Percentiles rank a stretch among this genome's conserved stretches.
These are phyloP conservation scores for Cavia porcellus DNA, from an alignment of 2,113 vertebrate species.

Conservation along the genomic window DNA sequence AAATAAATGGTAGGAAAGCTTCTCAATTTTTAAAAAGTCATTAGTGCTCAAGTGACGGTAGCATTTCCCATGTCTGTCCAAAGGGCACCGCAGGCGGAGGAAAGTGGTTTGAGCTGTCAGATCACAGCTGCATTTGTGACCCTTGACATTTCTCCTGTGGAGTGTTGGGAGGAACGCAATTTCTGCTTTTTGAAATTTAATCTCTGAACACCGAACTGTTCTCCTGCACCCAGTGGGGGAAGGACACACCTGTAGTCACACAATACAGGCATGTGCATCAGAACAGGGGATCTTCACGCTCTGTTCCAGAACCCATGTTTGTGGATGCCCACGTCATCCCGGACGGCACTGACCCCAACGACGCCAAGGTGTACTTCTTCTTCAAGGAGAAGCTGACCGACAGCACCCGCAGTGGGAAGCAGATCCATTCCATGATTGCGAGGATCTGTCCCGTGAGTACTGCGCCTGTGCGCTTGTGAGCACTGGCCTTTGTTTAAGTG, in stretches of 20 bases:
- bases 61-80: constrained; percentile 27
- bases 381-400: constrained; percentile 96
- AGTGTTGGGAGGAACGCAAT: not conserved
- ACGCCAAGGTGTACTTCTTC: constrained; percentile 98
- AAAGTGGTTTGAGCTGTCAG: not conserved
- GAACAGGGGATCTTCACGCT: not conserved
- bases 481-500: not conserved
- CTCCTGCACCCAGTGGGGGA: not conserved
- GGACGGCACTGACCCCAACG: constrained; percentile 96
- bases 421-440: constrained; percentile 98
- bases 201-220: not conserved
- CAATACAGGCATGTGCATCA: not conserved
- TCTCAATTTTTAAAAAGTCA: constrained; percentile 40
- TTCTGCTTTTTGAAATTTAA: not conserved
- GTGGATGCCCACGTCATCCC: constrained; percentile 97
- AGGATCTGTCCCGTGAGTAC: constrained; percentile 97
- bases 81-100: not conserved
- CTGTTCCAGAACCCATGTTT: constrained; percentile 95
- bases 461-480: not conserved
- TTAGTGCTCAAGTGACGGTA: not conserved
- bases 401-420: constrained; percentile 95
- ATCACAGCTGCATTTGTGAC: not conserved
- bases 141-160: constrained; percentile 7
- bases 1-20: constrained; percentile 24
- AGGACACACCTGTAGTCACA: not conserved